Conservation (phyloP, 2,113 vertebrate genomes). For the Poeciliopsis turrubarensis region DNA sequence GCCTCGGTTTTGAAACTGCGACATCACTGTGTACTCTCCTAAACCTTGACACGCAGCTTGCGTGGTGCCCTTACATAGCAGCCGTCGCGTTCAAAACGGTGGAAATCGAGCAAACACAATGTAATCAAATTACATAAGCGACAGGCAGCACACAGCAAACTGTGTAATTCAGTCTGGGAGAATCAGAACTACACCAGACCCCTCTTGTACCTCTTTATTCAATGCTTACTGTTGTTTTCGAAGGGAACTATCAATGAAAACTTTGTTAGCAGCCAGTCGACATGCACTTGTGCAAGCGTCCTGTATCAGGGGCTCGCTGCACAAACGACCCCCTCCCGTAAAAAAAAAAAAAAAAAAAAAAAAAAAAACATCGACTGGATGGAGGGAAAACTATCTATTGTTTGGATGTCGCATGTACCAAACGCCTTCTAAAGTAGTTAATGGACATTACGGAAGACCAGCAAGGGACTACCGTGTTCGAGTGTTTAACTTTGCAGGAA, state of each 20-base stretch:
- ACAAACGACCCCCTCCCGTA: conserved; percentile 21
- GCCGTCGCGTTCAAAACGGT: not conserved
- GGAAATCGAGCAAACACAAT: not conserved
- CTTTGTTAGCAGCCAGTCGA: conserved; percentile 41
- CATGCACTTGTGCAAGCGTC: conserved; percentile 32
- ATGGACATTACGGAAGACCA: not conserved
- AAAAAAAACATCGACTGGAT: conserved; percentile 46
- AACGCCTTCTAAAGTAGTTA: conserved; percentile 14
- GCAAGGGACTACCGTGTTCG: not conserved
- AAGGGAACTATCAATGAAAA: conserved; percentile 34
- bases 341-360: conserved; percentile 31
- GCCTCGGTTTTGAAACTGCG: conserved; percentile 62
- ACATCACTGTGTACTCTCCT: conserved; percentile 49
- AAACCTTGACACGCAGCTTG: not conserved
- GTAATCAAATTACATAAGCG: conserved; percentile 21
- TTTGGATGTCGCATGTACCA: conserved; percentile 24
- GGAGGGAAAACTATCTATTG: conserved; percentile 66
- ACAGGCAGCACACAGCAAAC: not conserved
- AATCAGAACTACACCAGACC: not conserved
- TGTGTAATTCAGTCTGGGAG: not conserved
- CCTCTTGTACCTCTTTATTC: too few species aligned
- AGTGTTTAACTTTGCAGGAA: conserved; percentile 8
- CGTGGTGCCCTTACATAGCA: too few species aligned
- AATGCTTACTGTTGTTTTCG: not conserved
- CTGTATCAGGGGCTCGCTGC: conserved; percentile 15